These are phyloP conservation scores for Microcaecilia unicolor DNA, from an alignment of 2,797 vertebrate genomes.

Conservation along the genomic window DNA sequence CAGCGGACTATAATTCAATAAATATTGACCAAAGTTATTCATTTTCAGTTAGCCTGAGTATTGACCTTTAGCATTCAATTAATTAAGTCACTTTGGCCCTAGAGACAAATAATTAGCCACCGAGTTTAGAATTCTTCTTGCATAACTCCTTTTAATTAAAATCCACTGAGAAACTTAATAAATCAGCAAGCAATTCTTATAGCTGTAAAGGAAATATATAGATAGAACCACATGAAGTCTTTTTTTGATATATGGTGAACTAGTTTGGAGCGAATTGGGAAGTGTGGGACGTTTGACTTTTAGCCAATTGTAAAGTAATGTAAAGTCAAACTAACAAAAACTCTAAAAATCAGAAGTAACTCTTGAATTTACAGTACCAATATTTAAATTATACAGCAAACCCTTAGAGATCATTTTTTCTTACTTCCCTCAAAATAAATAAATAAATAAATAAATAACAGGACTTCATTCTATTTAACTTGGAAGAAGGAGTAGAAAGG, in stretches of 20 bases:
- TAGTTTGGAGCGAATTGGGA: no score
- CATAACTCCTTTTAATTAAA: slow-evolving; percentile 1
- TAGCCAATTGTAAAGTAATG: no score
- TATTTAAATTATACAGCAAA: no score
- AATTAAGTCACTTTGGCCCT: slow-evolving; percentile 12
- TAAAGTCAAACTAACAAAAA: no score
- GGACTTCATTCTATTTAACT: neutral
- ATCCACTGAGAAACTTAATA: neutral
- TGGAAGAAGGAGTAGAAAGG: neutral
- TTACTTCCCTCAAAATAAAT: no score
- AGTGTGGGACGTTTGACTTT: no score
- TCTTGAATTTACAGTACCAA: no score
- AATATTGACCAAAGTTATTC: slow-evolving; percentile 14
- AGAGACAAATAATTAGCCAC: slow-evolving; percentile 1
- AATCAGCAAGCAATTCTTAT: neutral
- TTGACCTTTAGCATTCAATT: slow-evolving; percentile 22
- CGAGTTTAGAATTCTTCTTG: neutral
- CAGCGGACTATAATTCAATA: slow-evolving; percentile 18
- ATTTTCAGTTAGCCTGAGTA: slow-evolving; percentile 13
- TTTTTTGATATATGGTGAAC: neutral
- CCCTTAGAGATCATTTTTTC: no score
- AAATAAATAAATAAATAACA: neutral
- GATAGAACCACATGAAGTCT: no score
- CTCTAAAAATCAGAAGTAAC: no score
- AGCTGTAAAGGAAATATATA: neutral